These are phyloP conservation scores for Scrobipalpa atriplicella DNA, from an alignment of 2,888 invertebrate species.

Conservation along the genomic window DNA sequence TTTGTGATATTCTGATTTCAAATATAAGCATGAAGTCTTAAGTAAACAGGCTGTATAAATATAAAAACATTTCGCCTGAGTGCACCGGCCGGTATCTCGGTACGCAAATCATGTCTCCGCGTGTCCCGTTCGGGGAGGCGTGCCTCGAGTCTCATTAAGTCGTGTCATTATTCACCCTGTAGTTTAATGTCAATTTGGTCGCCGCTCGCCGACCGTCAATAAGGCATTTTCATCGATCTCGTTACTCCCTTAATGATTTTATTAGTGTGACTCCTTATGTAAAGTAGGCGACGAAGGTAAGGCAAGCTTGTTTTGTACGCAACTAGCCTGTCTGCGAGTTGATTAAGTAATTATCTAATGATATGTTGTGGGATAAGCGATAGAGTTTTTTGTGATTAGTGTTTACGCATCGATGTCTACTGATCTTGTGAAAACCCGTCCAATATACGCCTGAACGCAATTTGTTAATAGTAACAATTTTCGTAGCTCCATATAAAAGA, in stretches of 20 bases:
- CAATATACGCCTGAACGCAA: no score
- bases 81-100: background rate
- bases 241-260: slow-evolving; percentile 29
- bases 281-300: slow-evolving; percentile 17
- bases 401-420: background rate
- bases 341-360: slow-evolving; percentile 12
- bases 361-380: background rate
- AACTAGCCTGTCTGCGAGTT: background rate
- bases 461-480: background rate
- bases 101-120: slow-evolving; percentile 29
- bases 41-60: background rate
- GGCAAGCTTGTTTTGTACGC: background rate
- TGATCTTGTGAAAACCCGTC: no score
- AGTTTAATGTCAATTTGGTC: slow-evolving; percentile 56
- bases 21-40: background rate
- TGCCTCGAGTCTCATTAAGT: slow-evolving; percentile 55
- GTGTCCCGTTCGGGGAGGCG: slow-evolving; percentile 30
- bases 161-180: slow-evolving; percentile 54
- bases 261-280: slow-evolving; percentile 20
- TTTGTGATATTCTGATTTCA: background rate
- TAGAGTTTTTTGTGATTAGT: background rate
- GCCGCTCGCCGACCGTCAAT: slow-evolving; percentile 31
- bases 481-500: slow-evolving; percentile 47
- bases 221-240: slow-evolving; percentile 30
- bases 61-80: background rate